Conservation (phyloP, 64 coral and sea anemone genomes). For the Stichodactyla mertensii region DNA sequence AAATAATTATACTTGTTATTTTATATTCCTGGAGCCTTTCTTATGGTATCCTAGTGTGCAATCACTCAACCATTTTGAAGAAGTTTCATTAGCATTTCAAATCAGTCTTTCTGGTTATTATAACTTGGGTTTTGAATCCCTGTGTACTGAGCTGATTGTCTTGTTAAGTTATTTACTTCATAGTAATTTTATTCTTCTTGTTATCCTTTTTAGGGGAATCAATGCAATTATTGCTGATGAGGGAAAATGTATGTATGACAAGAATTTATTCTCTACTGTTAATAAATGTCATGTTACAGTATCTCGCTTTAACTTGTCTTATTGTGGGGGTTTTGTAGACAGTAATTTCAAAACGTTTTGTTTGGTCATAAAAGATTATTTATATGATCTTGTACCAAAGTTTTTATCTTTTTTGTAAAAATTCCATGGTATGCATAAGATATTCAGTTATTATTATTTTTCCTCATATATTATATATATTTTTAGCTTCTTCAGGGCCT, state of each 20-base stretch:
- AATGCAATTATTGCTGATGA: constrained; percentile 18
- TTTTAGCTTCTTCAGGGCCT: constrained; percentile 23
- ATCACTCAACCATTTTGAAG: not conserved
- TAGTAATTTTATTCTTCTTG: not conserved
- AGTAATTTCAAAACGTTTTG: too few species aligned
- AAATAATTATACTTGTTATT: not conserved
- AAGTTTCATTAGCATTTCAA: too few species aligned
- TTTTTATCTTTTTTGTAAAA: not conserved
- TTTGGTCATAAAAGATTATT: too few species aligned
- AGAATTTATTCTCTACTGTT: not conserved
- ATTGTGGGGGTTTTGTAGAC: too few species aligned
- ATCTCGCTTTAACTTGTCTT: too few species aligned
- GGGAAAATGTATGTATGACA: constrained; percentile 24
- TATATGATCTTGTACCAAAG: too few species aligned
- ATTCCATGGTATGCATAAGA: not conserved
- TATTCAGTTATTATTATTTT: not conserved
- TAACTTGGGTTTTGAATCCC: not conserved
- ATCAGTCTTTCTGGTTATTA: not conserved
- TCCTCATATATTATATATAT: not conserved
- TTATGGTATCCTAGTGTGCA: not conserved
- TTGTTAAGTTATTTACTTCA: not conserved
- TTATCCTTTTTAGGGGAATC: not conserved
- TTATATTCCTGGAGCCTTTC: not conserved
- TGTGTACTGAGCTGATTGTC: not conserved
- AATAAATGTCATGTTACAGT: too few species aligned